Percentiles rank a stretch among this genome's conserved stretches.
phyloP scores from a whole-genome alignment of 2,888 invertebrate species.

The Campoletis raptor region DNA sequence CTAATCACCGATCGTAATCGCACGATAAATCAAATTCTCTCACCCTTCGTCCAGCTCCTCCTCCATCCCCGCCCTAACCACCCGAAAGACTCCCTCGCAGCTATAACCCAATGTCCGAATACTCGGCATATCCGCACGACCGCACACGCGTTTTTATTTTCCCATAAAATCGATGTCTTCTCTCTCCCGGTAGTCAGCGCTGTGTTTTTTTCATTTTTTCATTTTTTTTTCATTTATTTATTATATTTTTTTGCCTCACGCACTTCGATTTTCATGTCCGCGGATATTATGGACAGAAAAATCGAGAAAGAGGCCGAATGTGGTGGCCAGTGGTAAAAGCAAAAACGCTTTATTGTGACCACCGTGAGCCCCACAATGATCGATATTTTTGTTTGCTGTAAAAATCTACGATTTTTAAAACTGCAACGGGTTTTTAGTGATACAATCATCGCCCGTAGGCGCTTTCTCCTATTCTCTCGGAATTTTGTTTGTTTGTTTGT shows the following conservation, averaged over 20 bases:
- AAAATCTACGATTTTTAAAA: conserved; percentile 66
- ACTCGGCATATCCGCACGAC: conserved; percentile 37
- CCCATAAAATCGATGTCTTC: conserved; percentile 75
- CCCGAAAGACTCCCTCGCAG: conserved; percentile 27
- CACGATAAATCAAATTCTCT: conserved; percentile 79
- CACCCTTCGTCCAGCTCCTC: conserved; percentile 26
- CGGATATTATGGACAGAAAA: conserved; percentile 12
- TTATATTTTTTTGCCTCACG: conserved; percentile 9
- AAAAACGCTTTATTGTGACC: conserved; percentile 42
- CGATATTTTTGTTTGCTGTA: conserved; percentile 51
- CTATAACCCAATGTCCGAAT: conserved; percentile 27
- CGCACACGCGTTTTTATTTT: conserved; percentile 71
- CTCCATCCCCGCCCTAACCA: not conserved
- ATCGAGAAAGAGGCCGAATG: conserved; percentile 28
- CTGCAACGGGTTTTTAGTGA: conserved; percentile 31
- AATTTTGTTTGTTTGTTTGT: conserved; percentile 1
- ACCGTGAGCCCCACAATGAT: conserved; percentile 3
- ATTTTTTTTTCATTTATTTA: conserved; percentile 13
- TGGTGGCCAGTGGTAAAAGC: not conserved
- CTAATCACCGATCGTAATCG: conserved; percentile 82
- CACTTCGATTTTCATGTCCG: conserved; percentile 21
- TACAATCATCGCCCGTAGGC: conserved; percentile 51
- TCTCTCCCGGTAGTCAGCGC: conserved; percentile 59
- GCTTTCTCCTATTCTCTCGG: not conserved
- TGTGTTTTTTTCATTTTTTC: conserved; percentile 23